Evolutionary conservation across 2,797 vertebrate species (phyloP).

Genomic region (Aeoliscus strigatus): DNA sequence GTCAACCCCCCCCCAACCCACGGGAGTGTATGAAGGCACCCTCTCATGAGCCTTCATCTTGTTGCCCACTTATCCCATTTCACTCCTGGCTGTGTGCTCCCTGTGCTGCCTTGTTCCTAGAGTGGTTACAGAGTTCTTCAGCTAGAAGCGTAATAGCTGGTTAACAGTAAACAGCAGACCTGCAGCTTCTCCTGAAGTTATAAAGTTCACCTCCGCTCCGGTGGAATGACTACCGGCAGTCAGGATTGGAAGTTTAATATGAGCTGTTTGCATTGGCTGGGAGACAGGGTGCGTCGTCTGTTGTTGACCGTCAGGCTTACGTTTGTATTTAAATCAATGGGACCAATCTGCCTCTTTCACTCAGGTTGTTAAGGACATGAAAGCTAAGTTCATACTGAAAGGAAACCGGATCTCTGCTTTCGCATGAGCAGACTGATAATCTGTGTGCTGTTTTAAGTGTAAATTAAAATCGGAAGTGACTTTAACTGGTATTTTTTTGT

Average conservation of each 20-base stretch:
- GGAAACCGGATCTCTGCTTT: conserved; percentile 39
- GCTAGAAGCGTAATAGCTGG: conserved; percentile 13
- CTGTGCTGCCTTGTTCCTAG: conserved; percentile 28
- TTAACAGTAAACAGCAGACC: conserved; percentile 16
- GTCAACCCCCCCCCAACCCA: conserved; percentile 48
- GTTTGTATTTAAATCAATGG: conserved; percentile 33
- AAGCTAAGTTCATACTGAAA: conserved; percentile 39
- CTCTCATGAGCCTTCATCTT: conserved; percentile 54
- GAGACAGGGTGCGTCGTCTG: conserved; percentile 34
- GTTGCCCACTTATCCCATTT: conserved; percentile 56
- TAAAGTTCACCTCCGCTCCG: conserved; percentile 2
- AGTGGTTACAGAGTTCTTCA: conserved; percentile 14
- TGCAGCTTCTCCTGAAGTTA: neutral
- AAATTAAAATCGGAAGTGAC: conserved; percentile 19
- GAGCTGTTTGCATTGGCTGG: conserved; percentile 19
- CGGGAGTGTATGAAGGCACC: conserved; percentile 74
- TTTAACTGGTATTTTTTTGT: conserved; percentile 2
- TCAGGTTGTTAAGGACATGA: conserved; percentile 23
- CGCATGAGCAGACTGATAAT: conserved; percentile 50
- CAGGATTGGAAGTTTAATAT: conserved; percentile 13
- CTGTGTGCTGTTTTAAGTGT: conserved; percentile 28
- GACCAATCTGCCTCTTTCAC: conserved; percentile 30
- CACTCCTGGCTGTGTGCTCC: conserved; percentile 52
- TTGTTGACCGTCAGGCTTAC: conserved; percentile 31
- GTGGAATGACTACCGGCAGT: neutral